phyloP scores from a whole-genome alignment of 1,140 invertebrate species.

The Apis cerana region DNA sequence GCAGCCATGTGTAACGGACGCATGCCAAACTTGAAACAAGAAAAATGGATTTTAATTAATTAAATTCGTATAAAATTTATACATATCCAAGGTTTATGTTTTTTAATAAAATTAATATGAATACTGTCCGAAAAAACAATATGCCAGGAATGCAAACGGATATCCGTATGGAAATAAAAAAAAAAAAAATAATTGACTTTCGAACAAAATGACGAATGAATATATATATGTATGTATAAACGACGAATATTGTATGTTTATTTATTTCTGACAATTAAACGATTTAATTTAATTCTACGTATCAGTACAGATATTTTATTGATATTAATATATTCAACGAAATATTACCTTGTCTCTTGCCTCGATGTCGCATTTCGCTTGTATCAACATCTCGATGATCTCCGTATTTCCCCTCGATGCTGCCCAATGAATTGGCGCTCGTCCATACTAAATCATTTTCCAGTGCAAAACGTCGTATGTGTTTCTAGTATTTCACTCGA shows the following conservation, averaged over 20 bases:
- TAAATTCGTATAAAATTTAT: not conserved
- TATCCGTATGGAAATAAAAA: not conserved
- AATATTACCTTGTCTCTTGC: conserved; percentile 87
- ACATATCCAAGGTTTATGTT: not conserved
- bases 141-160: not conserved
- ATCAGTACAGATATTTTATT: not conserved
- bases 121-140: not conserved
- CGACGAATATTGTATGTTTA: not conserved
- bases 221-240: no score
- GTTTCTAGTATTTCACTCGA: not conserved
- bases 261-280: not conserved
- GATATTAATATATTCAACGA: not conserved
- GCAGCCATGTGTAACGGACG: conserved; percentile 90
- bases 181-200: not conserved
- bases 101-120: not conserved
- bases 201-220: not conserved
- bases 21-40: conserved; percentile 87
- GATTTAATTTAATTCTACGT: not conserved
- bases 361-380: conserved; percentile 89
- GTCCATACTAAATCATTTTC: conserved; percentile 84
- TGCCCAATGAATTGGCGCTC: conserved; percentile 90
- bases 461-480: not conserved
- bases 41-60: conserved; percentile 17
- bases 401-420: conserved; percentile 87
- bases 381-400: conserved; percentile 87